These are phyloP conservation scores for Brachionus calyciflorus DNA, from an alignment of 1,140 invertebrate species.

Conservation along the genomic window DNA sequence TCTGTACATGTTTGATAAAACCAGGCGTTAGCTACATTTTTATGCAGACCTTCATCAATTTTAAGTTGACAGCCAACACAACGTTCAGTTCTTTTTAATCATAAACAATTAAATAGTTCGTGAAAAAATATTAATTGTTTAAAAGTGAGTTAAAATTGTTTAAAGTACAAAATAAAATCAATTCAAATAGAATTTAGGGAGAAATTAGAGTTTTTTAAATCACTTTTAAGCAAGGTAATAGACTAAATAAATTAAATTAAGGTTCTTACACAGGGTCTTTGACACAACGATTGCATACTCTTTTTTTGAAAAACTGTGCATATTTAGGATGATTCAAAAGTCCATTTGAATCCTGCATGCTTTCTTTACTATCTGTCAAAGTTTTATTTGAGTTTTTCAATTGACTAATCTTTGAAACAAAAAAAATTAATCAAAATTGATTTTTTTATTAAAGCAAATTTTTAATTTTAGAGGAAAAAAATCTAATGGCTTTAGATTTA, in stretches of 20 bases:
- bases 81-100: slow-evolving; percentile 6
- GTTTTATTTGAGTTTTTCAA: background rate
- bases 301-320: slow-evolving; percentile 45
- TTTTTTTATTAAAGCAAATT: background rate
- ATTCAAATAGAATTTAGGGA: no score
- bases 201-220: no score
- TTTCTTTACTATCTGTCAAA: background rate
- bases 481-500: no score
- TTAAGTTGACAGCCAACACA: slow-evolving; percentile 20
- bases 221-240: no score
- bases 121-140: background rate
- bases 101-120: no score
- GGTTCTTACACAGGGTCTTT: slow-evolving; percentile 21
- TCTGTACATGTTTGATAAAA: slow-evolving; percentile 5
- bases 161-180: background rate
- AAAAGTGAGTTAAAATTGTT: background rate
- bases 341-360: background rate
- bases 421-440: background rate
- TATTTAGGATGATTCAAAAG: slow-evolving; percentile 46
- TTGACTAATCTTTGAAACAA: background rate
- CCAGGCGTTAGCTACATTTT: slow-evolving; percentile 21
- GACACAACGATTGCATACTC: background rate
- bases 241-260: no score
- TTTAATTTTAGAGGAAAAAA: background rate
- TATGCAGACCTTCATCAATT: slow-evolving; percentile 35